Evolutionary conservation across 2,113 vertebrate genomes (phyloP).

Genomic region (Redunca redunca): DNA sequence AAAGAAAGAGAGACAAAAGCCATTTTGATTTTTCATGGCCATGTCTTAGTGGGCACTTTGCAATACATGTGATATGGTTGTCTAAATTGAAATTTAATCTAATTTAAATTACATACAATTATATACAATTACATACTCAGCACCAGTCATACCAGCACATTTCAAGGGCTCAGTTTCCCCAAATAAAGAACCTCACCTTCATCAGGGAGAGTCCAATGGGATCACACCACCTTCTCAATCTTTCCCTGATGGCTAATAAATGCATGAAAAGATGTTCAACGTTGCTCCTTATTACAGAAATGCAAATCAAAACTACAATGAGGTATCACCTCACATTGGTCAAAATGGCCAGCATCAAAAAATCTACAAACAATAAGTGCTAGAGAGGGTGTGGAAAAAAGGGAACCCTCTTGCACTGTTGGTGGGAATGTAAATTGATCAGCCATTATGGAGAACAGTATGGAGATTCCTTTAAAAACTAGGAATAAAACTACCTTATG

Average conservation of each 20-base stretch:
- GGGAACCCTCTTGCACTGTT: neutral
- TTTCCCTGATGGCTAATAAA: neutral
- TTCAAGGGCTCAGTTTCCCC: neutral
- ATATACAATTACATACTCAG: neutral
- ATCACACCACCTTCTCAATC: too few species aligned
- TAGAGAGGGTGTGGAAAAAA: neutral
- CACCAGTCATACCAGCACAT: neutral
- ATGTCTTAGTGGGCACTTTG: neutral
- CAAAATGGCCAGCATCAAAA: neutral
- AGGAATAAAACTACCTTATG: neutral
- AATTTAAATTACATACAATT: neutral
- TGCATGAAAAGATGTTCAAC: neutral
- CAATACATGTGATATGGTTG: accelerated
- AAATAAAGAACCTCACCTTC: neutral
- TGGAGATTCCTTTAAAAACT: neutral
- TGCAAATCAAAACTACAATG: neutral
- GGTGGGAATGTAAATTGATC: neutral
- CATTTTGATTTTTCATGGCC: neutral
- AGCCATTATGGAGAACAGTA: neutral
- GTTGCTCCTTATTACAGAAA: neutral
- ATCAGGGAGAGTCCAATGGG: neutral
- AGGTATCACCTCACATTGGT: neutral
- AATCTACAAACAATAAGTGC: neutral
- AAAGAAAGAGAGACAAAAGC: neutral
- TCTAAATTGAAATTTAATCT: neutral